These are phyloP conservation scores for Anthophora plumipes DNA, from an alignment of 2,888 invertebrate genomes.

Conservation along the genomic window DNA sequence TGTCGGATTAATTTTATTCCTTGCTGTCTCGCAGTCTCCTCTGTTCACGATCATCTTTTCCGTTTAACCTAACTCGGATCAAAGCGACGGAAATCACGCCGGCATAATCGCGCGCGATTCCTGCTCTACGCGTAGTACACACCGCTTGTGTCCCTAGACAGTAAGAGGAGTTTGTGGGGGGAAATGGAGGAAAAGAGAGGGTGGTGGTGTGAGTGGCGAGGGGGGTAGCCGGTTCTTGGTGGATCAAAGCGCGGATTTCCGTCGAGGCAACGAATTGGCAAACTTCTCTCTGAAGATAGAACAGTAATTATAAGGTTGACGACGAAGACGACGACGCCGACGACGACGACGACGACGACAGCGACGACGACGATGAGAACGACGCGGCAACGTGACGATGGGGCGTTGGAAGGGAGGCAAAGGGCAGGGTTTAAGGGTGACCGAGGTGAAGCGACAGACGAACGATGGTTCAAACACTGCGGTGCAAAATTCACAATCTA, in stretches of 20 bases:
- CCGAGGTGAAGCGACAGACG: conserved; percentile 51
- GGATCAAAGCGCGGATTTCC: conserved; percentile 72
- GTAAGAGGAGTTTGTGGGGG: not conserved
- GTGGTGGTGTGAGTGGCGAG: too few relatives aligned
- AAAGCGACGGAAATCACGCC: conserved; percentile 68
- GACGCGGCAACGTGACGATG: conserved; percentile 2
- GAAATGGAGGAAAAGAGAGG: not conserved
- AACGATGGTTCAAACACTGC: conserved; percentile 75
- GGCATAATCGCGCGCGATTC: conserved; percentile 63
- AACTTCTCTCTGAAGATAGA: conserved; percentile 67
- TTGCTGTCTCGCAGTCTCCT: conserved; percentile 27
- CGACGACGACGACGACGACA: conserved; percentile 20
- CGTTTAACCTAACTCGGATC: conserved; percentile 52
- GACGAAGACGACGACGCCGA: conserved; percentile 11
- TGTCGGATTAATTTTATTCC: conserved; percentile 64
- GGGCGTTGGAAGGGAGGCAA: conserved; percentile 2
- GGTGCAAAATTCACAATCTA: conserved; percentile 80
- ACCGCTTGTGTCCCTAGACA: conserved; percentile 34
- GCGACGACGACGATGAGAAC: not conserved
- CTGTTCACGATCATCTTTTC: conserved; percentile 46
- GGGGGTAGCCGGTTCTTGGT: conserved; percentile 56
- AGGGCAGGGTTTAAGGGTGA: conserved; percentile 20
- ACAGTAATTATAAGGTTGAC: conserved; percentile 76
- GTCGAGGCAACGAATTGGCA: conserved; percentile 71
- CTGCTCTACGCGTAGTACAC: conserved; percentile 40